Evolutionary conservation across 2,888 invertebrate species (phyloP).

Genomic region (Arge pagana): DNA sequence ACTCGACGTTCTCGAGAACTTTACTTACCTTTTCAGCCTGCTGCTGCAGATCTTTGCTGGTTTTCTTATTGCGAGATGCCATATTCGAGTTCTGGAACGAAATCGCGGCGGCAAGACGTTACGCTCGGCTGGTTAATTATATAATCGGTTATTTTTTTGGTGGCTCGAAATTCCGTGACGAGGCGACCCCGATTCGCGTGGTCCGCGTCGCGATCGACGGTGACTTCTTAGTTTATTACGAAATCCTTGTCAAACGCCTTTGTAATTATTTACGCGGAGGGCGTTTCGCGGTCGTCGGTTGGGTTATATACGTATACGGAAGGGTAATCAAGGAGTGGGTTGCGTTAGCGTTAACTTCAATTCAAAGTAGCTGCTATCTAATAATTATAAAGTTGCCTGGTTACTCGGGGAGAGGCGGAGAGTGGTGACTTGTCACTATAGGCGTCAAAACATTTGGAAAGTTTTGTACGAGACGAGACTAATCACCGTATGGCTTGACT

Average conservation of each 20-base stretch:
- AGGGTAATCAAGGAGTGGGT: slow-evolving; percentile 11
- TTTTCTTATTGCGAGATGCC: slow-evolving; percentile 31
- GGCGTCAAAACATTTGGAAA: slow-evolving; percentile 19
- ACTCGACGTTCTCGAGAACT: neutral
- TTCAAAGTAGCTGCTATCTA: slow-evolving; percentile 20
- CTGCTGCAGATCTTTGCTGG: slow-evolving; percentile 35
- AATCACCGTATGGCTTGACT: slow-evolving; percentile 9
- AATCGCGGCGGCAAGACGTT: no score
- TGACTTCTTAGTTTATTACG: slow-evolving; percentile 1
- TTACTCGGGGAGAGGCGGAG: neutral
- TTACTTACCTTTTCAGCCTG: slow-evolving; percentile 36
- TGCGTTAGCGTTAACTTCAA: slow-evolving; percentile 14
- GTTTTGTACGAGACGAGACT: slow-evolving; percentile 7
- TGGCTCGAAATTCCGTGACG: no score
- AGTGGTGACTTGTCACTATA: slow-evolving; percentile 14
- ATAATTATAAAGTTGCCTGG: slow-evolving; percentile 18
- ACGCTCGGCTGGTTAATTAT: no score
- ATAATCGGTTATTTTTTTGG: no score
- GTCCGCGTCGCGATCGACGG: neutral
- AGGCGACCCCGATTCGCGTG: no score
- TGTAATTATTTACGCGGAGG: slow-evolving; percentile 13
- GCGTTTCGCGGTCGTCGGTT: neutral
- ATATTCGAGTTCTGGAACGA: slow-evolving; percentile 33
- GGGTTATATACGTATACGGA: neutral
- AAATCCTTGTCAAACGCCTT: slow-evolving; percentile 3